phyloP scores from a whole-genome alignment of 2,113 vertebrate species.

The Ageneiosus marmoratus region DNA sequence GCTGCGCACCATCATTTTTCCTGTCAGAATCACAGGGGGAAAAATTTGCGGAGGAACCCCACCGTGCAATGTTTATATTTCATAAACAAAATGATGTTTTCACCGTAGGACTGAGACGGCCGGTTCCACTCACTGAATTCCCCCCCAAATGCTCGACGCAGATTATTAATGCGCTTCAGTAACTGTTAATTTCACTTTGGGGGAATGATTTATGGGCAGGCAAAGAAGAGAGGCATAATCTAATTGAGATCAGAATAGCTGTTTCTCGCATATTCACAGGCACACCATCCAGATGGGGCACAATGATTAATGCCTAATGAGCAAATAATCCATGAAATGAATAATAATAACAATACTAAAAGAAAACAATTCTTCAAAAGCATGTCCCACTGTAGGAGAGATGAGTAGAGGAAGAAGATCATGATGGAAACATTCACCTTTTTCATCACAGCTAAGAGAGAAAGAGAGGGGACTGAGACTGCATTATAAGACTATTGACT shows the following conservation, averaged over 20 bases:
- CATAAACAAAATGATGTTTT: slow-evolving; percentile 96
- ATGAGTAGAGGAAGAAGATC: slow-evolving; percentile 67
- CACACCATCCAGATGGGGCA: slow-evolving; percentile 75
- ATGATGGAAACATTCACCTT: slow-evolving; percentile 53
- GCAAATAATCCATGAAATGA: slow-evolving; percentile 98
- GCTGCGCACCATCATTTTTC: slow-evolving; percentile 84
- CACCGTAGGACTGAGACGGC: slow-evolving; percentile 84
- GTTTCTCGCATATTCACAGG: slow-evolving; percentile 86
- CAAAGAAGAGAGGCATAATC: slow-evolving; percentile 93
- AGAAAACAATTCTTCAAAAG: slow-evolving; percentile 86
- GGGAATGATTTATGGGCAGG: slow-evolving; percentile 97
- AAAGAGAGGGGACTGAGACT: slow-evolving; percentile 45
- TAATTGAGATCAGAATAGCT: slow-evolving; percentile 99
- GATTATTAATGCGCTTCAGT: slow-evolving; percentile 99
- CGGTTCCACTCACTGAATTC: slow-evolving; percentile 90
- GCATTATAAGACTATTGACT: slow-evolving; percentile 57
- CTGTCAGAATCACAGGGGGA: slow-evolving; percentile 72
- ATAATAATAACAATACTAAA: slow-evolving; percentile 85
- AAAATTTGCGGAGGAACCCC: slow-evolving; percentile 76
- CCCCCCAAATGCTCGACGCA: slow-evolving; percentile 85
- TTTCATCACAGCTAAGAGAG: slow-evolving; percentile 23
- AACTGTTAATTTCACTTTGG: slow-evolving; percentile 99
- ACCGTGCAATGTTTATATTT: slow-evolving; percentile 93
- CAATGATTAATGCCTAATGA: slow-evolving; percentile 98
- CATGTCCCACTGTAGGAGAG: slow-evolving; percentile 74